phyloP scores from a whole-genome alignment of 2,888 invertebrate genomes.

The Himalopsyche tibetana region DNA sequence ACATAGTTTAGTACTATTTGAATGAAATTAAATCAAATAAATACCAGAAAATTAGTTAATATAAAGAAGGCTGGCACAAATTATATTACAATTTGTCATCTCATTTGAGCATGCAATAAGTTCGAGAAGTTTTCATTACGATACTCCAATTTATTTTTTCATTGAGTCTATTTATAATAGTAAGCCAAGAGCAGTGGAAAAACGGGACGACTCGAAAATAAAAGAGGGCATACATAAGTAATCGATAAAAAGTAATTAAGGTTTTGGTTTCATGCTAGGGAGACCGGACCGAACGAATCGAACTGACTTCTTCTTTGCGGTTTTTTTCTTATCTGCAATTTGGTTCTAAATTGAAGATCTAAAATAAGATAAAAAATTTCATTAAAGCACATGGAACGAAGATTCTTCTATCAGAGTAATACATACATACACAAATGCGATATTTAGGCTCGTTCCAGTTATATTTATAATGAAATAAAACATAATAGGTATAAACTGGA shows the following conservation, averaged over 20 bases:
- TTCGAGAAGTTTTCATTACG: too few species aligned
- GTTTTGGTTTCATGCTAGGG: background rate
- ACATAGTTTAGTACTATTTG: too few species aligned
- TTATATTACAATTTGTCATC: too few species aligned
- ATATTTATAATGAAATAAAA: too few species aligned
- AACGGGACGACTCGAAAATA: background rate
- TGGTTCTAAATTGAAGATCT: constrained; percentile 1
- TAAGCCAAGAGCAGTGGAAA: background rate
- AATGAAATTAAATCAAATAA: too few species aligned
- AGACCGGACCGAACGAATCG: background rate
- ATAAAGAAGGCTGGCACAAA: too few species aligned
- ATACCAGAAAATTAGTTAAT: too few species aligned
- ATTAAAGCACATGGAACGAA: background rate
- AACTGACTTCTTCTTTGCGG: background rate
- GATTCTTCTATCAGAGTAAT: background rate
- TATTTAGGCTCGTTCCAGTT: background rate
- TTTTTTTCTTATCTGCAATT: background rate
- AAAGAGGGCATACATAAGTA: background rate
- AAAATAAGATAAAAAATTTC: constrained; percentile 5
- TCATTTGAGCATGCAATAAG: too few species aligned
- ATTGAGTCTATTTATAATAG: background rate
- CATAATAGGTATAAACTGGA: too few species aligned
- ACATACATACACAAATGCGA: background rate
- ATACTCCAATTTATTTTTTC: too few species aligned
- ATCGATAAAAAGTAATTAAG: constrained; percentile 31